phyloP scores from a whole-genome alignment of 2,113 vertebrate species.

The Ahaetulla prasina region DNA sequence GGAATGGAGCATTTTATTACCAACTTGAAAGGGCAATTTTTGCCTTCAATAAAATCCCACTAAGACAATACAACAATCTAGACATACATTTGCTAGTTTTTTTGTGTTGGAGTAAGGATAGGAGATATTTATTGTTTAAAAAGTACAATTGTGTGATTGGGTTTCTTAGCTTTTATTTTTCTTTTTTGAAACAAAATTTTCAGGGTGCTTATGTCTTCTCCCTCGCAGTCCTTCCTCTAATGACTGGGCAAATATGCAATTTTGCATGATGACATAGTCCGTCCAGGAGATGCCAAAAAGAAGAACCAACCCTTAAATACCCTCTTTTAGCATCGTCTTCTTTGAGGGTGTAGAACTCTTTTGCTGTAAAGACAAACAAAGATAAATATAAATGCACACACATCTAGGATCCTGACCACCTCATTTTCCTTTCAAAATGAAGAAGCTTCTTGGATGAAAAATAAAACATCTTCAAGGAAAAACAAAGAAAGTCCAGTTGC shows the following conservation, averaged over 20 bases:
- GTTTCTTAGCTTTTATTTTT: not conserved
- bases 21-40: not conserved
- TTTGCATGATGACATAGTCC: not conserved
- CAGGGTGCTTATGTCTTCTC: not conserved
- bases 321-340: not conserved
- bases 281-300: not conserved
- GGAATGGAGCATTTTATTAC: not conserved
- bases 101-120: not conserved
- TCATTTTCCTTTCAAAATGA: not conserved
- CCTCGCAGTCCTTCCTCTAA: not conserved
- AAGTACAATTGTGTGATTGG: not conserved
- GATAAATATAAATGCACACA: not conserved
- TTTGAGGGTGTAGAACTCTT: not conserved
- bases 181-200: not conserved
- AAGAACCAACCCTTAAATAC: not conserved
- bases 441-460: not conserved
- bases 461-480: too few species aligned
- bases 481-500: too few species aligned
- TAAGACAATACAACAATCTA: not conserved
- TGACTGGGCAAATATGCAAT: not conserved
- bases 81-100: not conserved
- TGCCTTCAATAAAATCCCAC: not conserved
- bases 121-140: not conserved
- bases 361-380: not conserved
- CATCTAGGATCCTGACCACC: not conserved